These are phyloP conservation scores for Saguinus imperator DNA, from an alignment of 2,113 vertebrate species.

Conservation along the genomic window DNA sequence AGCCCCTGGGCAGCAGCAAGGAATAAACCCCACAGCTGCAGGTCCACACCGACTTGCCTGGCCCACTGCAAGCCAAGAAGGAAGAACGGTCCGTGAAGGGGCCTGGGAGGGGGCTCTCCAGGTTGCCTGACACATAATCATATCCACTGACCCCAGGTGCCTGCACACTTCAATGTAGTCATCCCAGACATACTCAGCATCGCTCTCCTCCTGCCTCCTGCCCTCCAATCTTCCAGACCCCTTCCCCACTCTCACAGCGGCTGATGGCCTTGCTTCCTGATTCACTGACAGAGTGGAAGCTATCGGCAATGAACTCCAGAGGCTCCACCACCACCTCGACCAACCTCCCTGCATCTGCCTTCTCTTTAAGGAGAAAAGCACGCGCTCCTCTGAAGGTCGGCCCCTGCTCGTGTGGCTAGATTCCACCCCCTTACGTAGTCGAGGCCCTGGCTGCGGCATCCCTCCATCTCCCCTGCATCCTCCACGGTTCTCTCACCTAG, in stretches of 20 bases:
- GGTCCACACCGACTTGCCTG: neutral
- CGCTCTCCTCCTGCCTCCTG: too few relatives aligned
- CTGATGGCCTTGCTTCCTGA: neutral
- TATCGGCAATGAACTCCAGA: neutral
- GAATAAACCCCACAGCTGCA: neutral
- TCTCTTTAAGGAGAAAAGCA: too few relatives aligned
- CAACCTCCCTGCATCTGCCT: too few relatives aligned
- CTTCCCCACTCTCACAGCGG: rapidly evolving
- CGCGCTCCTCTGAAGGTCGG: too few relatives aligned
- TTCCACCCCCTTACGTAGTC: too few relatives aligned
- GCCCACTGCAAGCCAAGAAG: neutral
- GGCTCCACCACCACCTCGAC: neutral
- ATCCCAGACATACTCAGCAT: neutral
- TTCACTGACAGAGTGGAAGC: neutral
- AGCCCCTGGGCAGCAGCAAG: neutral
- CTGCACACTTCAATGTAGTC: rapidly evolving
- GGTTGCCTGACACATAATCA: neutral
- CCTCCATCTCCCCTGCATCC: too few relatives aligned
- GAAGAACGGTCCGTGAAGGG: neutral
- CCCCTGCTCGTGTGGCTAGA: neutral
- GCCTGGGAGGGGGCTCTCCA: neutral
- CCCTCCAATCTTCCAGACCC: neutral
- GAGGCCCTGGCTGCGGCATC: too few relatives aligned
- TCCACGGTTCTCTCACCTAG: neutral
- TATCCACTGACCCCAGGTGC: rapidly evolving